Base-by-base conservation (phyloP, 2,797 vertebrate genomes). In the Monodelphis domestica region DNA sequence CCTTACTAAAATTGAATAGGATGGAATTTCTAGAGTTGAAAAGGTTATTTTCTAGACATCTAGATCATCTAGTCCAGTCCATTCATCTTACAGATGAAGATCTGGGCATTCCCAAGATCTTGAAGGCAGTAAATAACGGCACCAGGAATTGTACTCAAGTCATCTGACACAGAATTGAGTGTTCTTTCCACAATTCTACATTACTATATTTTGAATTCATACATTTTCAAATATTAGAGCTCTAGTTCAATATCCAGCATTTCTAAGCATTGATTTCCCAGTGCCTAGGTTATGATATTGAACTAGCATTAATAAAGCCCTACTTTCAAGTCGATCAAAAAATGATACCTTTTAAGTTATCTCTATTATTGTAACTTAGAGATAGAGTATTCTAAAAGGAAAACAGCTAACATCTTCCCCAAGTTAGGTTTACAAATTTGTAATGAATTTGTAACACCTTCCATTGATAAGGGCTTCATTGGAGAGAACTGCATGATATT, bases 1-100 rank as follows among this genome's bases (percentile, higher is more conserved):
- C 89, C 33, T 96, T 91, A 53, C 63, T 89, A 87, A 57, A n/a
- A 91, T 78, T 78, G 63, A 10, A 38, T 70, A 70, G 1, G n/a
- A 24, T 70, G 17, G 63, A 17, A 70, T 70, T 70, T 38, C 38
- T 70, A 70, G 63, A 38, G 14, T 45, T 11, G n/a, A 9, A 26
- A 78, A 9, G 9, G 38, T 45, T 0, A 45, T 78, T 45, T n/a
- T n/a, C n/a, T n/a, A n/a, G n/a, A n/a, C n/a, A n/a, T n/a, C 45
- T 9, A 29, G 87, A 38, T 7, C 24, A 89, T 90, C 56, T 51
- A 56, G 70, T 70, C 1, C 12, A 89, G 45, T n/a, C n/a, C 38
- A 4, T 63, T n/a, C 63, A 70, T 70, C 38, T 70, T 70, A 70
- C 63, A 70, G 63, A 70, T 38, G 63, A 70, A 70, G n/a, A 38